phyloP scores from a whole-genome alignment of 64 coral and sea anemone genomes.

The Astreopora myriophthalma region DNA sequence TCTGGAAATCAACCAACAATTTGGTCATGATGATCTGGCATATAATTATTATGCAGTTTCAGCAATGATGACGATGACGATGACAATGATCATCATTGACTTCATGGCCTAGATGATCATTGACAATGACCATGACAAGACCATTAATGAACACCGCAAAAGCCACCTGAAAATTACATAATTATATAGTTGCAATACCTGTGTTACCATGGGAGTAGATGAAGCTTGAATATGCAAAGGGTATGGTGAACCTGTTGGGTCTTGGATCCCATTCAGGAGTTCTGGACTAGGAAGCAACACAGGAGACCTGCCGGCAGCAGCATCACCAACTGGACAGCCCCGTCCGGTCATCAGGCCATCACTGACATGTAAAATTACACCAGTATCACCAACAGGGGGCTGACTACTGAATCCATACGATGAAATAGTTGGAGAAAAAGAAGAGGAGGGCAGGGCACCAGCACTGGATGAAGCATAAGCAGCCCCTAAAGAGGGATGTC shows the following conservation, averaged over 20 bases:
- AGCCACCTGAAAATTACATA: background rate
- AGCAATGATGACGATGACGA: background rate
- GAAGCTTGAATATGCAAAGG: constrained; percentile 46
- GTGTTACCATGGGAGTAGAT: constrained; percentile 70
- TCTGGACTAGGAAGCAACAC: background rate
- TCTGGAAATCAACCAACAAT: too few relatives aligned
- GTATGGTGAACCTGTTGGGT: background rate
- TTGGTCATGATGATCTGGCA: too few relatives aligned
- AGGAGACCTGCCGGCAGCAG: constrained; percentile 41
- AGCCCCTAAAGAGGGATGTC: background rate
- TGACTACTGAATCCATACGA: constrained; percentile 31
- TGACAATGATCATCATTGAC: background rate
- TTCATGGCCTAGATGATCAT: too few relatives aligned
- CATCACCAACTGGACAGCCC: constrained; percentile 61
- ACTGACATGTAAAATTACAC: background rate
- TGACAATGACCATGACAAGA: too few relatives aligned
- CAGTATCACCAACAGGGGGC: background rate
- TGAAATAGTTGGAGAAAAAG: background rate
- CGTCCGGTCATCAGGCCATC: background rate
- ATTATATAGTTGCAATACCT: constrained; percentile 4
- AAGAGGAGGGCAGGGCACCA: background rate
- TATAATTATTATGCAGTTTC: background rate
- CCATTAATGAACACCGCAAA: too few relatives aligned
- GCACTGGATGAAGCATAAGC: constrained; percentile 36
- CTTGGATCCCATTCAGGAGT: background rate